phyloP scores from a whole-genome alignment of 2,797 vertebrate species.

The Rhyacichthys aspro region DNA sequence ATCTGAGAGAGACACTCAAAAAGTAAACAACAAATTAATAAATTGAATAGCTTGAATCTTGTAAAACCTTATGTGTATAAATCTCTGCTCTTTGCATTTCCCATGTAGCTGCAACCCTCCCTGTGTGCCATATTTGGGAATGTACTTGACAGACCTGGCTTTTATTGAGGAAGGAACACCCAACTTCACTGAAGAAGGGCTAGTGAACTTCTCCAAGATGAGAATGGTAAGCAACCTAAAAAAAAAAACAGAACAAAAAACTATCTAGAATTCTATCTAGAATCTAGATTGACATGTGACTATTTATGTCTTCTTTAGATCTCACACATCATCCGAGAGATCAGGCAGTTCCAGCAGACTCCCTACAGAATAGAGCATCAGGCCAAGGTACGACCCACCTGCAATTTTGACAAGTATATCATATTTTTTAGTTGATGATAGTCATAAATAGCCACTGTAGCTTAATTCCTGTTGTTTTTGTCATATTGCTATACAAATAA shows the following conservation, averaged over 20 bases:
- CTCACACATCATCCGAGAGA: slow-evolving; percentile 95
- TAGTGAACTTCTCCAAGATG: slow-evolving; percentile 99
- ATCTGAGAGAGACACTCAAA: slow-evolving; percentile 96
- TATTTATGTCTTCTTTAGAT: slow-evolving; percentile 77
- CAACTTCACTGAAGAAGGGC: slow-evolving; percentile 95
- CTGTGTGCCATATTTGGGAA: slow-evolving; percentile 95
- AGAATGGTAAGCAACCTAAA: slow-evolving; percentile 86
- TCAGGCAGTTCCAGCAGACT: slow-evolving; percentile 96
- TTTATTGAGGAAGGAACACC: slow-evolving; percentile 98
- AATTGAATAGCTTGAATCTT: slow-evolving; percentile 1
- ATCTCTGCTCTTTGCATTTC: no score
- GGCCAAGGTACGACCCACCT: not conserved
- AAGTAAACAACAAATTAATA: slow-evolving; percentile 84
- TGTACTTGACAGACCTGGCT: slow-evolving; percentile 97
- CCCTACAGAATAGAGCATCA: slow-evolving; percentile 96
- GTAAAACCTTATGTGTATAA: no score
- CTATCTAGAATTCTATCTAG: not conserved
- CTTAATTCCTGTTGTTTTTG: no score
- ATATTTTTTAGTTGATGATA: no score
- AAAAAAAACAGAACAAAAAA: no score
- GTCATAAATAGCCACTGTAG: no score
- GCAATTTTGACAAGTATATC: no score
- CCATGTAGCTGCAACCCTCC: slow-evolving; percentile 91
- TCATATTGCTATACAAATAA: no score
- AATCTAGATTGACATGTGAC: no score